A percentile compares a stretch with the other conserved stretches of the same genome.
Conservation (phyloP, 2,113 vertebrate genomes). For the Cyphomyrus plagiostoma region DNA sequence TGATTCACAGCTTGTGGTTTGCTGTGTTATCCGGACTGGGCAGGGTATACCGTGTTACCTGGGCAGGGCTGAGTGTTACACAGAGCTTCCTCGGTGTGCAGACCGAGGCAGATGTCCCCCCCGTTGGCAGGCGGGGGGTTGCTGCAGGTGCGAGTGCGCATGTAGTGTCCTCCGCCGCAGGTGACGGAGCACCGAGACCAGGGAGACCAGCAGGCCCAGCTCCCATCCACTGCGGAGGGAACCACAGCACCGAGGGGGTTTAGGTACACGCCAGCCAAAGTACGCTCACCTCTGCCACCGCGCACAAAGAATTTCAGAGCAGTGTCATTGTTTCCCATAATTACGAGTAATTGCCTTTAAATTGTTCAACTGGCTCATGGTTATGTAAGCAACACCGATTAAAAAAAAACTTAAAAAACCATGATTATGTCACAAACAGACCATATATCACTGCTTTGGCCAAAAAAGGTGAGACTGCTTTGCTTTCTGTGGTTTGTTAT, state of each 20-base stretch:
- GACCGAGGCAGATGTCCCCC: constrained; percentile 86
- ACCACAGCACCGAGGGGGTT: neutral
- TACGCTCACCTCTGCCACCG: neutral
- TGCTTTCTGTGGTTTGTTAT: neutral
- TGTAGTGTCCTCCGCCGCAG: constrained; percentile 85
- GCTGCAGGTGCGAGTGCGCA: constrained; percentile 80
- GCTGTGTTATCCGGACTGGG: neutral
- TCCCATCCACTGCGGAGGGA: constrained; percentile 70
- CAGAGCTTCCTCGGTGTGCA: constrained; percentile 89
- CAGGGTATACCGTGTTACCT: constrained; percentile 53
- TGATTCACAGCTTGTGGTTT: constrained; percentile 67
- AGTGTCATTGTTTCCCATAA: neutral
- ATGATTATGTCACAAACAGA: neutral
- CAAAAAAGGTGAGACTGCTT: neutral
- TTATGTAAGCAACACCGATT: neutral
- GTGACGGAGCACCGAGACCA: constrained; percentile 87
- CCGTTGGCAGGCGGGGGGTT: constrained; percentile 75
- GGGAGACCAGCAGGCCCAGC: constrained; percentile 90
- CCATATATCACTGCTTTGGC: neutral
- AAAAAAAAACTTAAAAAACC: neutral
- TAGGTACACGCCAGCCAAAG: neutral
- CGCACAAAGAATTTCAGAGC: neutral
- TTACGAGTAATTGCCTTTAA: neutral
- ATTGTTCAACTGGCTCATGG: neutral
- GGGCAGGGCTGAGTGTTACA: constrained; percentile 76